phyloP scores from a whole-genome alignment of 1,140 invertebrate genomes.

The Anoplolepis gracilipes region DNA sequence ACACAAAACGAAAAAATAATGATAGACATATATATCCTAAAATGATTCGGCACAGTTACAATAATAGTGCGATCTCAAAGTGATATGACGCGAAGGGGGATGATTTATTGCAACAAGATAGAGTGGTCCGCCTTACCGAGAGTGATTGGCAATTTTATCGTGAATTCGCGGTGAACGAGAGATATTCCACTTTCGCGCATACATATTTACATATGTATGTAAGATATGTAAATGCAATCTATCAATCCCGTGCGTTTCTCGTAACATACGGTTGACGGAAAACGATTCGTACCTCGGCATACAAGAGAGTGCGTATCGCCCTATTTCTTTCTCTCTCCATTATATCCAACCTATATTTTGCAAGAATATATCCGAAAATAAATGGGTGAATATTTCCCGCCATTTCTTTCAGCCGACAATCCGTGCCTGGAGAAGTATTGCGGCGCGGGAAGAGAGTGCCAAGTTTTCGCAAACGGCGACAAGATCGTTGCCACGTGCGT shows the following conservation, averaged over 20 bases:
- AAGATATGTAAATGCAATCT: constrained; percentile 19
- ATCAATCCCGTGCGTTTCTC: constrained; percentile 31
- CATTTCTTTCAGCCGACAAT: constrained; percentile 83
- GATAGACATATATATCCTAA: background rate
- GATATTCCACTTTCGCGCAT: constrained; percentile 37
- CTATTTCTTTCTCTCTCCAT: too few species aligned
- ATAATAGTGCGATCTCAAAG: constrained; percentile 26
- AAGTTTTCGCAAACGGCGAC: constrained; percentile 82
- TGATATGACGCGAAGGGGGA: background rate
- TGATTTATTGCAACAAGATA: constrained; percentile 52
- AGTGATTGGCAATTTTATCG: constrained; percentile 57
- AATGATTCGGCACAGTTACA: constrained; percentile 35
- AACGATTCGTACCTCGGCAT: constrained; percentile 17
- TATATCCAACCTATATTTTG: background rate
- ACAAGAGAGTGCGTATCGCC: background rate
- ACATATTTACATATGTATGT: background rate
- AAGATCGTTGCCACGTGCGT: constrained; percentile 87
- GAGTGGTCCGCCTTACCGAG: constrained; percentile 41
- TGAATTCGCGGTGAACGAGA: constrained; percentile 19
- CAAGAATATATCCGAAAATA: background rate
- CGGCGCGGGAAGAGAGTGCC: constrained; percentile 89
- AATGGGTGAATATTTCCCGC: constrained; percentile 5
- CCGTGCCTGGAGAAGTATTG: constrained; percentile 89
- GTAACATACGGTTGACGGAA: constrained; percentile 25
- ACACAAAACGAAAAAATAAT: background rate